Percentiles rank a stretch among this genome's conserved stretches.
Evolutionary conservation across 2,797 vertebrate species (phyloP).

Genomic region (Poecilia velifera): DNA sequence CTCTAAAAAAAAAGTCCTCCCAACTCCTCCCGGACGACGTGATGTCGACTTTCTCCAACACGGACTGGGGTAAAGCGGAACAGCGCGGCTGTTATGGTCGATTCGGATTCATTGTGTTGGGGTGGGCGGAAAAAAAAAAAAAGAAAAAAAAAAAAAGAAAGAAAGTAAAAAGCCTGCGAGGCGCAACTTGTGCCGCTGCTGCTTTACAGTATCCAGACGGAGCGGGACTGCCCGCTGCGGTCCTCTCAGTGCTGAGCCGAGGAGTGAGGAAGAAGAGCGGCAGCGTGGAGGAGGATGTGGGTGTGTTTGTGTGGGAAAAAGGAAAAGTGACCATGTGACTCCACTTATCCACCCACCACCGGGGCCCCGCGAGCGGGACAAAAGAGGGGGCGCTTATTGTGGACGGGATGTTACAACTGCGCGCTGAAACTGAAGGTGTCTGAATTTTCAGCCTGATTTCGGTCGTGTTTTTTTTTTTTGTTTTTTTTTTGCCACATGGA

Average conservation of each 20-base stretch:
- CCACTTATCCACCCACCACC: conserved; percentile 72
- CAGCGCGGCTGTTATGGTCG: conserved; percentile 31
- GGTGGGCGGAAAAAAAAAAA: neutral
- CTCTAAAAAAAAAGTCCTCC: conserved; percentile 50
- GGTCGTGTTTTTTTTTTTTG: too few species aligned
- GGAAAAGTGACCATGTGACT: conserved; percentile 81
- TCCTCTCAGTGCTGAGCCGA: conserved; percentile 29
- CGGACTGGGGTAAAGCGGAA: conserved; percentile 13
- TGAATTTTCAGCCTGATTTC: neutral
- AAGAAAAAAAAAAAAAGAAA: neutral
- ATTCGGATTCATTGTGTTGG: conserved; percentile 49
- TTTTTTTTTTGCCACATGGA: neutral
- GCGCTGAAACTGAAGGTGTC: neutral
- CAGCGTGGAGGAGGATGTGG: conserved; percentile 73
- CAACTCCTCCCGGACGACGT: conserved; percentile 21
- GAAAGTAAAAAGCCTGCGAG: neutral
- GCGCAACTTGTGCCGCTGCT: conserved; percentile 52
- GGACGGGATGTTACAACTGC: conserved; percentile 17
- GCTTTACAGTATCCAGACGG: conserved; percentile 47
- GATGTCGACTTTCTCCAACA: conserved; percentile 27
- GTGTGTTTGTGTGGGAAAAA: conserved; percentile 80
- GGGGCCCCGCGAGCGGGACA: conserved; percentile 68
- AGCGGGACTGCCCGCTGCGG: conserved; percentile 47
- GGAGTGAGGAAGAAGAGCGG: conserved; percentile 49
- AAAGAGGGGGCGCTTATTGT: conserved; percentile 40